Percentiles rank a stretch among this genome's conserved stretches.
phyloP scores from a whole-genome alignment of 2,113 vertebrate species.

The Piprites chloris region DNA sequence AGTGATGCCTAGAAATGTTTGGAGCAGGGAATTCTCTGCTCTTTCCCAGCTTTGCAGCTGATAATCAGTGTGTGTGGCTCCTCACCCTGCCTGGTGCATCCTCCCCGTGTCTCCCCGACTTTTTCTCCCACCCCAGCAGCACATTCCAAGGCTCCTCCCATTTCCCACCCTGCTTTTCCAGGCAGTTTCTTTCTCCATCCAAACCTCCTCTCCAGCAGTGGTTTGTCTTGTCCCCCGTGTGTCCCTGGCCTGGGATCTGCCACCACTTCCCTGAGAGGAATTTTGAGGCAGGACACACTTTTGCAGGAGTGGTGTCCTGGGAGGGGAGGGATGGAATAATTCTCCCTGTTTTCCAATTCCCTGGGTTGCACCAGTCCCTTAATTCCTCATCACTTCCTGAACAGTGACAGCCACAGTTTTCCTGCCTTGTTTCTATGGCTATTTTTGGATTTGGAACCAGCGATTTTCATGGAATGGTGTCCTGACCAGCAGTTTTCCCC shows the following conservation, averaged over 20 bases:
- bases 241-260: neutral
- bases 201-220: neutral
- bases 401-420: neutral
- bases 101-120: neutral
- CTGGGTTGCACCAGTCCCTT: neutral
- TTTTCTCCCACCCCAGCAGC: neutral
- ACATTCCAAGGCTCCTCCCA: neutral
- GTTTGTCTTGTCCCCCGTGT: neutral
- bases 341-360: neutral
- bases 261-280: neutral
- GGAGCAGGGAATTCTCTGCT: neutral
- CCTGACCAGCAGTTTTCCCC: no score
- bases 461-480: fast-evolving
- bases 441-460: neutral
- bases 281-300: neutral
- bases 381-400: neutral
- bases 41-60: neutral
- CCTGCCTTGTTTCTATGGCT: neutral
- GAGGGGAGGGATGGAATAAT: neutral
- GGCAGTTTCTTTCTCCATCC: neutral
- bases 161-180: neutral
- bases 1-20: neutral
- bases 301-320: neutral
- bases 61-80: neutral
- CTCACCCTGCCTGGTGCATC: neutral